Evolutionary conservation across 2,797 vertebrate species (phyloP).

Genomic region (Arnoldichthys spilopterus): DNA sequence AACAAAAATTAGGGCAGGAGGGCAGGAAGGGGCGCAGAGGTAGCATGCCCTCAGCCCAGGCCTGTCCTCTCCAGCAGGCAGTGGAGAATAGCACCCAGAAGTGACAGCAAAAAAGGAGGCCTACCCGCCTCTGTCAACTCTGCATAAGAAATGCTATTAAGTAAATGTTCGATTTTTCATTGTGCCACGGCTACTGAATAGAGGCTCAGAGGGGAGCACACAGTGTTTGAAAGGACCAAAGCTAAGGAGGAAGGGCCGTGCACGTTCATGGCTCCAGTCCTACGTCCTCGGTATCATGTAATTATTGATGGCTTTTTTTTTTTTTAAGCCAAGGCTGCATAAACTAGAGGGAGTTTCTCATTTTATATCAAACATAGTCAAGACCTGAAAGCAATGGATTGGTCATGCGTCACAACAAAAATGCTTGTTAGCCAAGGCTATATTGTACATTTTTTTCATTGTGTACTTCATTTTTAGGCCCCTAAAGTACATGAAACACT

Average conservation of each 20-base stretch:
- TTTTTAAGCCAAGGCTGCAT: slow-evolving; percentile 65
- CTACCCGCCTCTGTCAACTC: slow-evolving; percentile 76
- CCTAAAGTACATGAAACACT: slow-evolving; percentile 60
- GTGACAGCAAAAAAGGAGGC: slow-evolving; percentile 76
- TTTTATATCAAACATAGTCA: slow-evolving; percentile 76
- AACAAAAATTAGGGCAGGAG: slow-evolving; percentile 83
- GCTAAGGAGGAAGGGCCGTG: slow-evolving; percentile 61
- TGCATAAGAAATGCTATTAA: slow-evolving; percentile 78
- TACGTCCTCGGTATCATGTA: slow-evolving; percentile 74
- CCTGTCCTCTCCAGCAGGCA: slow-evolving; percentile 76
- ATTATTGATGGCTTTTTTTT: slow-evolving; percentile 76
- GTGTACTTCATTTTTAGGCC: slow-evolving; percentile 67
- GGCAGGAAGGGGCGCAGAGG: slow-evolving; percentile 74
- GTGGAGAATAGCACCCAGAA: slow-evolving; percentile 77
- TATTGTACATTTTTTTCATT: slow-evolving; percentile 58
- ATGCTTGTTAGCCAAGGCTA: slow-evolving; percentile 73
- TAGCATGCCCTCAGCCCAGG: slow-evolving; percentile 82
- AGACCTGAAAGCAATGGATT: slow-evolving; percentile 77
- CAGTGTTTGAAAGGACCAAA: slow-evolving; percentile 56
- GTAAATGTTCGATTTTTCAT: slow-evolving; percentile 81
- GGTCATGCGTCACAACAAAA: slow-evolving; percentile 66
- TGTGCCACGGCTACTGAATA: slow-evolving; percentile 61
- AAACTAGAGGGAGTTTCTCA: slow-evolving; percentile 72
- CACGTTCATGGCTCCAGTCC: slow-evolving; percentile 70
- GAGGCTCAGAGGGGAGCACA: slow-evolving; percentile 47